Base-by-base conservation (phyloP, 2,797 vertebrate genomes). In the Pogonophryne albipinna region DNA sequence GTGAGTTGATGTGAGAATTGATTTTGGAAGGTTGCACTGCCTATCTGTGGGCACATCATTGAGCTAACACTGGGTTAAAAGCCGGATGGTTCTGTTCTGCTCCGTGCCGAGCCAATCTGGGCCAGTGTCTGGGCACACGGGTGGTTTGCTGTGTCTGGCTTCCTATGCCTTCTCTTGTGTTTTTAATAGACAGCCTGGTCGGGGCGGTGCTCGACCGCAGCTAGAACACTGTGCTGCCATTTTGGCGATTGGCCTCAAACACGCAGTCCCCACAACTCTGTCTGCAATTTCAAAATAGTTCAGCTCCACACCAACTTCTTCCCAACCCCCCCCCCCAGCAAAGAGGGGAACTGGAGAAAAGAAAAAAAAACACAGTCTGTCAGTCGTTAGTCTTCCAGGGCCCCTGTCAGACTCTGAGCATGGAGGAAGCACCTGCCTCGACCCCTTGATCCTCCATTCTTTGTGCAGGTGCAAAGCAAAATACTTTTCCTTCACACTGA, bases 161-260 rank as follows among this genome's bases (percentile, higher is more conserved):
- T 90, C 86, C 82, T 87, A 38, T 81, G 87, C 91, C 91, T 91
- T 75, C 86, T 85, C 84, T 80, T 61, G 90, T 91, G 90, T 94
- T 95, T 96, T 96, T 95, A 92, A 95, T 93, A 94, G 90, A 86
- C 91, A 77, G 92, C 85, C 87, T 89, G 85, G 90, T 92, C 63
- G 91, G 95, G 93, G 95, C 74, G 87, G 94, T 93, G 93, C 93
- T 94, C 92, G 49, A 94, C 94, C 95, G 77, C 94, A 95, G 91
- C 91, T 88, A 78, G 90, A 94, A 91, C 90, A 76, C 74, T 89
- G 84, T 63, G 89, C 89, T 93, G 93, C 92, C 87, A 92, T 92
- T 92, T 92, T 91, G 87, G 85, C 89, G 71, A 88, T 89, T 79
- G 89, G 91, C 89, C 85, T 90, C 89, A 89, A 89, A 84, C 85